Conservation (phyloP, 2,888 invertebrate species). For the Eupeodes luniger region DNA sequence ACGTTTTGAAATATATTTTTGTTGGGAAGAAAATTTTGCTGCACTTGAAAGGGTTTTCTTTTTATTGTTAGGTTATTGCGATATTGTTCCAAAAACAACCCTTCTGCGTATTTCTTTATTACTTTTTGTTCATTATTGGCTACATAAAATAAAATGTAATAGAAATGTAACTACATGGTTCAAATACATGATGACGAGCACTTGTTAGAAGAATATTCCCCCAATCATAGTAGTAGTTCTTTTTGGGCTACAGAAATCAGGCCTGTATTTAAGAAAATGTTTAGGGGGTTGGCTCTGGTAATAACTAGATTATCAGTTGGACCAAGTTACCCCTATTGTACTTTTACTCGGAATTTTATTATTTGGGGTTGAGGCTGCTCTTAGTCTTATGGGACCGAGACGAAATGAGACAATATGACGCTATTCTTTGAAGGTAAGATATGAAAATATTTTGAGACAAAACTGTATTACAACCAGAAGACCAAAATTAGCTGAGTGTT, state of each 20-base stretch:
- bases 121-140: neutral
- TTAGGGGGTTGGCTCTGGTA: neutral
- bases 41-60: slow-evolving; percentile 41
- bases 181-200: neutral
- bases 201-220: neutral
- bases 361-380: too few species aligned
- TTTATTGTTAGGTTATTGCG: slow-evolving; percentile 14
- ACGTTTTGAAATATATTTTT: neutral
- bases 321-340: too few species aligned
- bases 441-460: too few species aligned
- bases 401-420: too few species aligned
- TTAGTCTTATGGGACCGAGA: too few species aligned
- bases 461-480: too few species aligned
- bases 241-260: neutral
- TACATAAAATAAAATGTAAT: neutral
- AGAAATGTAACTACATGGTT: neutral
- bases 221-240: neutral
- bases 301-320: too few species aligned
- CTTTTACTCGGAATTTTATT: too few species aligned
- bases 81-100: slow-evolving; percentile 6
- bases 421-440: too few species aligned
- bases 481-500: too few species aligned
- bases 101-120: neutral
- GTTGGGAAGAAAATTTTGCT: slow-evolving; percentile 53
- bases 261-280: neutral